Conservation (phyloP, 2,888 invertebrate species). For the Homarus gammarus region DNA sequence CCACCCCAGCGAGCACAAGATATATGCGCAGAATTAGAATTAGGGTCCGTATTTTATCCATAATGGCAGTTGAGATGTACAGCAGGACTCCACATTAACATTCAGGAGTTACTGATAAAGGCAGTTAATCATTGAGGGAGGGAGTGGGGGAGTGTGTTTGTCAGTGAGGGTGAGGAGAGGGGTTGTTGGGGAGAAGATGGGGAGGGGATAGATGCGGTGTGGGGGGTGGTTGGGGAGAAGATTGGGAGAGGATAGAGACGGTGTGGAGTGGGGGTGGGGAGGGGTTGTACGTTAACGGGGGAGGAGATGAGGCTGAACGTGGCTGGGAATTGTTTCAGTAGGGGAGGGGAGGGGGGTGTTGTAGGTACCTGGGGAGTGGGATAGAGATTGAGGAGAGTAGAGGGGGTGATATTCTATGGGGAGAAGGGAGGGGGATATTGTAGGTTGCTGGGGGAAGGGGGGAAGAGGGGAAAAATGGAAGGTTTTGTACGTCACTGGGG, state of each 20-base stretch:
- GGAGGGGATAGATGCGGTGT: background rate
- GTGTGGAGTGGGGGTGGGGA: background rate
- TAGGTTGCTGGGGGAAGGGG: no score
- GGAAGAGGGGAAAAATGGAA: background rate
- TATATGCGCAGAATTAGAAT: constrained; percentile 53
- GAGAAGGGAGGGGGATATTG: background rate
- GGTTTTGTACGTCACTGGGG: no score
- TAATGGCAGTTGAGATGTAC: constrained; percentile 54
- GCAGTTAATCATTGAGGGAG: constrained; percentile 42
- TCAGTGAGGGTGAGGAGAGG: background rate
- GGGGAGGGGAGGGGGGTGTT: background rate
- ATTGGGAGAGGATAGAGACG: background rate
- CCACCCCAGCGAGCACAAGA: constrained; percentile 31
- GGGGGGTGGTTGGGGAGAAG: background rate
- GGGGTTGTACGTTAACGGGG: background rate
- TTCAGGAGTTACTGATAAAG: constrained; percentile 64
- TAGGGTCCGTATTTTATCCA: constrained; percentile 42
- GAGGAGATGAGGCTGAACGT: background rate
- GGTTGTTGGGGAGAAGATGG: constrained; percentile 13
- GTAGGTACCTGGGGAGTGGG: no score
- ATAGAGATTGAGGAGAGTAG: no score
- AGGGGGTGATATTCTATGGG: no score
- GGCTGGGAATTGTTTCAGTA: background rate
- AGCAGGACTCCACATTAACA: constrained; percentile 49
- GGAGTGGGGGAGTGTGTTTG: background rate